A percentile compares a stretch with the other conserved stretches of the same genome.
Evolutionary conservation across 2,797 vertebrate genomes (phyloP).

Genomic region (Spheniscus humboldti): DNA sequence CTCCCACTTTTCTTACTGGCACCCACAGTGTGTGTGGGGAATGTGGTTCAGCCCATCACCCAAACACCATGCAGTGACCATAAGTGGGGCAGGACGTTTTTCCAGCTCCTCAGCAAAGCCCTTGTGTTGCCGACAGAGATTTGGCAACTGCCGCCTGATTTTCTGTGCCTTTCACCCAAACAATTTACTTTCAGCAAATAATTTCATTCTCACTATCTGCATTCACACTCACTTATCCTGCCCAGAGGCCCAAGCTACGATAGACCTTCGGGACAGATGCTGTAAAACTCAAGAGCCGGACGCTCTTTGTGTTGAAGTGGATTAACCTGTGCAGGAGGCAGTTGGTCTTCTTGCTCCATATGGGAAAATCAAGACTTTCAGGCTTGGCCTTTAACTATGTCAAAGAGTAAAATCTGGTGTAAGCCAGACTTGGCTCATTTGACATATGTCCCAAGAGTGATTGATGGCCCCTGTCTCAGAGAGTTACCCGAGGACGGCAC

Average conservation of each 20-base stretch:
- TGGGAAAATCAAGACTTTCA: neutral
- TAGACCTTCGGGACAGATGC: neutral
- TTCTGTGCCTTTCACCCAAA: neutral
- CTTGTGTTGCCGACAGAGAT: neutral
- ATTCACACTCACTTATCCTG: neutral
- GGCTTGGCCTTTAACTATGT: neutral
- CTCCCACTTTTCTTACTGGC: neutral
- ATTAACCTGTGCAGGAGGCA: neutral
- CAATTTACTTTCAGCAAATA: neutral
- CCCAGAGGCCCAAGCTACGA: neutral
- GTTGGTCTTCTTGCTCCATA: neutral
- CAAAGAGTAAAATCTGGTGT: neutral
- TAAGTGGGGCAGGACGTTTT: neutral
- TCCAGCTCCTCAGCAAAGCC: neutral
- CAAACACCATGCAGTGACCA: neutral
- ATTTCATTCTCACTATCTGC: neutral
- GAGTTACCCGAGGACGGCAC: neutral
- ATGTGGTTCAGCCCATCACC: neutral
- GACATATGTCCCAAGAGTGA: neutral
- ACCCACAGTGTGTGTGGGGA: too few species aligned
- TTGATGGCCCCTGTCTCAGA: rapidly evolving
- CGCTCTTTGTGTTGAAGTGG: neutral
- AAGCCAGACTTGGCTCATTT: neutral
- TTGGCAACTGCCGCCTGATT: neutral
- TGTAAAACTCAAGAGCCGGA: neutral